Base-by-base conservation (phyloP, 2,797 vertebrate species). In the Hephaestus fuliginosus region DNA sequence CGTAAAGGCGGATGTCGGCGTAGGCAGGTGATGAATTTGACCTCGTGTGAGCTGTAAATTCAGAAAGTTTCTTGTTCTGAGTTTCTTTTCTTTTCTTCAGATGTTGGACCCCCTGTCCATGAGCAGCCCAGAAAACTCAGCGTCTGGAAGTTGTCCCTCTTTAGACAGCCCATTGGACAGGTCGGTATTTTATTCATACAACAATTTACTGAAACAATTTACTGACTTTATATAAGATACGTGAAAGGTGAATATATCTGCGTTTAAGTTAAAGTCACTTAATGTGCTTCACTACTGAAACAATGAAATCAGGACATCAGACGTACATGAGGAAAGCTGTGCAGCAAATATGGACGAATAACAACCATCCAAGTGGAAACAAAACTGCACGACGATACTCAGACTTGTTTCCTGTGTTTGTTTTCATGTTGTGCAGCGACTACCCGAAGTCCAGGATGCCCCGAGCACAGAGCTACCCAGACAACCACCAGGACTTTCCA, bases 51-150 rank as follows among this genome's bases (percentile, higher is more conserved):
- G 30, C 30, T 33, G 30, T 33, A 3, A 33, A 33, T 33, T 33
- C 30, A 33, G 30, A 5, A 33, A 33, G 30, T 49, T 25, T 51
- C 0, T 25, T 6, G 7, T 18, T 39, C 15, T 52, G 64, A 52
- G 8, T 9, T 6, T 64, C 17, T 78, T 12, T 41, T 14, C 11
- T 74, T 10, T 43, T 46, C 73, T 55, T 25, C 92, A 99, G 98
- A 99, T 99, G 97, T 90, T 99, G 93, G 98, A 99, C 91, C 98
- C 98, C 2, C 89, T 99, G 88, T 99, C 98, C 41, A 96, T 99
- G 96, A 99, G 98, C 93, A 99, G 98, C 80, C 98, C 98, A 68
- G 98, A 99, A 92, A 99, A 99, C 91, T 99, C 98, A 7, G 98
- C 98, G 5, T 99, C 98, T 0, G 98, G 98, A 87, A 99, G 98